Evolutionary conservation across 1,140 invertebrate species (phyloP).

Genomic region (Oscheius sp.): DNA sequence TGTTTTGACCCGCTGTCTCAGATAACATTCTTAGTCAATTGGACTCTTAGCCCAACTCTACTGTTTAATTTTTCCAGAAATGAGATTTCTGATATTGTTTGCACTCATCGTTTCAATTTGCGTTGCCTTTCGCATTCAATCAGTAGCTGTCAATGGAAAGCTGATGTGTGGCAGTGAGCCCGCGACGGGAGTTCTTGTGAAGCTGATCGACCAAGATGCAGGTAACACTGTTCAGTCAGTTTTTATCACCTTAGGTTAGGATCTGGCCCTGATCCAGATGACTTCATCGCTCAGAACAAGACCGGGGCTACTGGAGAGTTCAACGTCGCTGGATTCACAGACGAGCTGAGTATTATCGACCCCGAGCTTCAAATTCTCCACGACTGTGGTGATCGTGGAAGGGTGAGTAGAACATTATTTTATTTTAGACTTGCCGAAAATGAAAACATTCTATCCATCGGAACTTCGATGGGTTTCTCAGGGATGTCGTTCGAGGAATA

Average conservation of each 20-base stretch:
- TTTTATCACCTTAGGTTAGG: neutral
- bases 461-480: no score
- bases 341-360: constrained; percentile 58
- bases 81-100: neutral
- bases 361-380: constrained; percentile 59
- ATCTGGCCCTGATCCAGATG: constrained; percentile 58
- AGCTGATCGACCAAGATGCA: constrained; percentile 49
- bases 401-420: neutral
- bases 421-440: neutral
- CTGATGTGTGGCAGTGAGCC: constrained; percentile 49
- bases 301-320: constrained; percentile 52
- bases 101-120: neutral
- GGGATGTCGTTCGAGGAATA: no score
- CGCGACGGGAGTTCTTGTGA: constrained; percentile 49
- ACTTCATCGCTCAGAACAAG: constrained; percentile 46
- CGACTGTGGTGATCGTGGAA: constrained; percentile 52
- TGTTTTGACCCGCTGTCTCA: neutral
- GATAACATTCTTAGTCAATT: neutral
- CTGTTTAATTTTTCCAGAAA: neutral
- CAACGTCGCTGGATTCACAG: constrained; percentile 48
- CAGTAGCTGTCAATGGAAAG: constrained; percentile 50
- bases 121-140: constrained; percentile 51
- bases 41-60: neutral
- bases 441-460: no score
- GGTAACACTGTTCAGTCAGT: neutral